Evolutionary conservation across 2,797 vertebrate species (phyloP).

Genomic region (Phyllotis vaccarum): DNA sequence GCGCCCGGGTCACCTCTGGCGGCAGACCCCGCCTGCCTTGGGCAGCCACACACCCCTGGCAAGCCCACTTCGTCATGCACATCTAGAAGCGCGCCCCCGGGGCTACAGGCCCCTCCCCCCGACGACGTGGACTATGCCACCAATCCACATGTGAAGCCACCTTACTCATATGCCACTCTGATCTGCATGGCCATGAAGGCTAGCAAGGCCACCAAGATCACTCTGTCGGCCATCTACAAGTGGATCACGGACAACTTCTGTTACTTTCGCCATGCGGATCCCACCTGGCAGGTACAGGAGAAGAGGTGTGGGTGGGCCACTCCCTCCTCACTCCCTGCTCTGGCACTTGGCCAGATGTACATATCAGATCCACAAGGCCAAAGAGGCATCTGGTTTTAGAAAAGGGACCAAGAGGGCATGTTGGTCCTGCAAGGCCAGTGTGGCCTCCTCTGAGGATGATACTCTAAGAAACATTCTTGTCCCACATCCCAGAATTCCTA

Average conservation of each 20-base stretch:
- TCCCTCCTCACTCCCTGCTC: neutral
- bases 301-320: constrained; percentile 16
- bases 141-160: constrained; percentile 94
- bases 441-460: neutral
- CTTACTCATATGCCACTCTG: constrained; percentile 97
- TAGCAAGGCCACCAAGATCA: constrained; percentile 96
- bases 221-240: constrained; percentile 96
- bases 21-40: constrained; percentile 94
- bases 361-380: neutral
- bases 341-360: neutral
- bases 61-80: constrained; percentile 94
- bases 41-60: constrained; percentile 93
- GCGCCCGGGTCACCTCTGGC: constrained; percentile 95
- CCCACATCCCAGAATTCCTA: constrained; percentile 68
- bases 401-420: neutral
- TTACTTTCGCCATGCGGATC: constrained; percentile 96
- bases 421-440: neutral
- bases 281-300: constrained; percentile 96
- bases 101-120: constrained; percentile 90
- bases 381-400: neutral
- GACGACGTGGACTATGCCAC: constrained; percentile 96
- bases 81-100: constrained; percentile 87
- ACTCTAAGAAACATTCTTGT: constrained; percentile 46
- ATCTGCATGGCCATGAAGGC: constrained; percentile 99
- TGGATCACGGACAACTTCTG: constrained; percentile 99